phyloP scores from a whole-genome alignment of 1,140 invertebrate species.

The Orchesella cincta region DNA sequence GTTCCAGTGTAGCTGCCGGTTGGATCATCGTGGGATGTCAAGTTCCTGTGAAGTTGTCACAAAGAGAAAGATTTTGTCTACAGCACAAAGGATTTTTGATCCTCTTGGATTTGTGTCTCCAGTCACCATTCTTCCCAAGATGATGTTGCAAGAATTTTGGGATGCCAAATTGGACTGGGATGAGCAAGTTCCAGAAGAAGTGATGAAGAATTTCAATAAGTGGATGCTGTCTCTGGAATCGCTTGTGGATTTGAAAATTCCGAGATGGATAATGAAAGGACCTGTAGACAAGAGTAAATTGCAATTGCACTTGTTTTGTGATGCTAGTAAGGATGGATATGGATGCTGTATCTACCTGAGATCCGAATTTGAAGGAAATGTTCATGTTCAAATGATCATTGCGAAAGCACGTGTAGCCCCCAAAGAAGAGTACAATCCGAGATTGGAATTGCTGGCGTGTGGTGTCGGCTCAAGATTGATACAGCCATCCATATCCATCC shows the following conservation, averaged over 20 bases:
- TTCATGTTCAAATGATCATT: slow-evolving; percentile 38
- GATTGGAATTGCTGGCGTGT: slow-evolving; percentile 56
- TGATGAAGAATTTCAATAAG: not conserved
- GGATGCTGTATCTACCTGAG: not conserved
- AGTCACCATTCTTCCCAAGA: not conserved
- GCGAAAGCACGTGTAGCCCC: slow-evolving; percentile 54
- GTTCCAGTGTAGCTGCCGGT: too few relatives aligned
- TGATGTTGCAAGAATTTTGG: not conserved
- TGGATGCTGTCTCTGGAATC: not conserved
- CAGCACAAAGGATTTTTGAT: not conserved
- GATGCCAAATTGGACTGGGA: not conserved
- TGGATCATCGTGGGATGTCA: not conserved
- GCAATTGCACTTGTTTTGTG: not conserved
- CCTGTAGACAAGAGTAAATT: not conserved
- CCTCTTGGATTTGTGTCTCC: not conserved
- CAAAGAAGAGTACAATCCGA: slow-evolving; percentile 54
- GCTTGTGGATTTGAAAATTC: not conserved
- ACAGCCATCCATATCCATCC: too few relatives aligned
- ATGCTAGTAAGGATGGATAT: not conserved
- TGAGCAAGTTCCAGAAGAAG: not conserved
- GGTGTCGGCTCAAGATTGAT: slow-evolving; percentile 52
- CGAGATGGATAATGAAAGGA: not conserved
- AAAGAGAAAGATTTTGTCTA: not conserved
- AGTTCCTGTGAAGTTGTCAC: not conserved
- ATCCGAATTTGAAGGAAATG: slow-evolving; percentile 2